A percentile compares a stretch with the other conserved stretches of the same genome.
phyloP scores from a whole-genome alignment of 2,113 vertebrate species.

The Mixornis gularis region DNA sequence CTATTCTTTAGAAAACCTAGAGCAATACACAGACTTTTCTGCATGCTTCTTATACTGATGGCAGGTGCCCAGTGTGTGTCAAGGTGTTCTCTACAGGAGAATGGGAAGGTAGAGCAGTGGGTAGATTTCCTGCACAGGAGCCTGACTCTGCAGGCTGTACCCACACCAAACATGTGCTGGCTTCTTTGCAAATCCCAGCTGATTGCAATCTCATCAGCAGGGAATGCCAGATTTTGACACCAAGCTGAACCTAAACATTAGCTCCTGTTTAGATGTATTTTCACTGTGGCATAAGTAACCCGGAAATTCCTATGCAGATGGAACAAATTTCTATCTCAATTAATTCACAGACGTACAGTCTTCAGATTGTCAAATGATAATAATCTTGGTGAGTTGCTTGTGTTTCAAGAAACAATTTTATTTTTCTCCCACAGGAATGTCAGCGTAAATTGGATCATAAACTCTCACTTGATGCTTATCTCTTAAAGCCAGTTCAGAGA shows the following conservation, averaged over 20 bases:
- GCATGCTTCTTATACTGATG: not conserved
- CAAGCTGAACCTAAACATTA: not conserved
- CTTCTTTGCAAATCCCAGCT: not conserved
- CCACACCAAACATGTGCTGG: not conserved
- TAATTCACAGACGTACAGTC: not conserved
- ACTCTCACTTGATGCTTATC: constrained; percentile 87
- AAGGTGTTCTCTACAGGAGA: not conserved
- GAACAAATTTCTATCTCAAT: not conserved
- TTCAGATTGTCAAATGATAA: not conserved
- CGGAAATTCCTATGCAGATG: not conserved
- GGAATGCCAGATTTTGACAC: not conserved
- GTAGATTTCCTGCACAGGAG: not conserved
- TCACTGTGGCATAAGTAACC: not conserved
- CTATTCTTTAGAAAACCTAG: not conserved
- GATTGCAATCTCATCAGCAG: not conserved
- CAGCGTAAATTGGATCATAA: constrained; percentile 90
- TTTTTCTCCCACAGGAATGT: constrained; percentile 59
- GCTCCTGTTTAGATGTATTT: not conserved
- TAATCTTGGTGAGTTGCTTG: not conserved
- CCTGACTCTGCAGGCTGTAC: not conserved
- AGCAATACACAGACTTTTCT: not conserved
- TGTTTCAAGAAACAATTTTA: not conserved
- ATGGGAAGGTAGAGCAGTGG: not conserved
- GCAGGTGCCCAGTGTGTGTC: not conserved
- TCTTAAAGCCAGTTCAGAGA: constrained; percentile 89